These are phyloP conservation scores for Nasua narica DNA, from an alignment of 2,797 vertebrate species.

Conservation along the genomic window DNA sequence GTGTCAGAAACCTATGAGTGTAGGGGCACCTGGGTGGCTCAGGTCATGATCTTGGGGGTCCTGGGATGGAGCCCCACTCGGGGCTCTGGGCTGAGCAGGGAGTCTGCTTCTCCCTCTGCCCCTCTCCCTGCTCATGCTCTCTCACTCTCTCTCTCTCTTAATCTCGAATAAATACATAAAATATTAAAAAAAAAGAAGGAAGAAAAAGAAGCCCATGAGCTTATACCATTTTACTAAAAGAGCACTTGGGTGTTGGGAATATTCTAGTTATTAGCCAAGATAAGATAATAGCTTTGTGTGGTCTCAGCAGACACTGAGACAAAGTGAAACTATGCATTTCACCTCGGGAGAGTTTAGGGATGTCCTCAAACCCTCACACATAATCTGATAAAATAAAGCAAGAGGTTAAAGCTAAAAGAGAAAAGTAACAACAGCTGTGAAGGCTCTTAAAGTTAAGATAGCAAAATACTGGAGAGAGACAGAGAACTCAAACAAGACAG, in stretches of 20 bases:
- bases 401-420: neutral
- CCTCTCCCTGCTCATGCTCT: too few species aligned
- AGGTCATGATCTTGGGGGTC: neutral
- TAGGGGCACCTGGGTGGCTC: neutral
- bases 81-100: neutral
- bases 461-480: neutral
- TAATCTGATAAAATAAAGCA: neutral
- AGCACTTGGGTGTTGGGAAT: neutral
- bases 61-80: neutral
- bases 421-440: neutral
- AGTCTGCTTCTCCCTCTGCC: neutral
- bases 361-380: neutral
- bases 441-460: neutral
- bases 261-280: neutral
- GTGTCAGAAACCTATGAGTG: neutral
- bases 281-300: neutral
- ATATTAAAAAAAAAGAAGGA: too few species aligned
- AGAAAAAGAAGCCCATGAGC: too few species aligned
- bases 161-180: neutral
- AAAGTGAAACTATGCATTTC: neutral
- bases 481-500: neutral
- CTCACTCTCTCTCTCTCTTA: too few species aligned
- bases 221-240: neutral
- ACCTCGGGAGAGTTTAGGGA: neutral
- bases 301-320: neutral